These are phyloP conservation scores for Lasioglossum malachurum DNA, from an alignment of 2,888 invertebrate species.

Conservation along the genomic window DNA sequence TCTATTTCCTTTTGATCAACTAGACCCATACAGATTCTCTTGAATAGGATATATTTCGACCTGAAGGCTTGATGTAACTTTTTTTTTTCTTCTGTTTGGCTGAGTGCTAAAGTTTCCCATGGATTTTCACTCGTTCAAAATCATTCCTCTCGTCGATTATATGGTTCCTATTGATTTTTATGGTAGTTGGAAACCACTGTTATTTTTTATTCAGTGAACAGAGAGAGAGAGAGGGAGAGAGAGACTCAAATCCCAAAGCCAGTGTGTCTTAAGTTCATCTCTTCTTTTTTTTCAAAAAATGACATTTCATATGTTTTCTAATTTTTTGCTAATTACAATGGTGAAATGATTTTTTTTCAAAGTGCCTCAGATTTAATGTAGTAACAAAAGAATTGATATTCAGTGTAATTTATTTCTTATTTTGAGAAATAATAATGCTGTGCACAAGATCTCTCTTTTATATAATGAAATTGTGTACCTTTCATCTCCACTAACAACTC, in stretches of 20 bases:
- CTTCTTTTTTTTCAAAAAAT: background rate
- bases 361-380: background rate
- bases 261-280: background rate
- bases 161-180: background rate
- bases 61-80: constrained; percentile 4
- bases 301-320: background rate
- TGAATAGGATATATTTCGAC: background rate
- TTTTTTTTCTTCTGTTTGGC: background rate
- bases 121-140: background rate
- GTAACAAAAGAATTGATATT: background rate
- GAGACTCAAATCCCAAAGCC: background rate
- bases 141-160: background rate
- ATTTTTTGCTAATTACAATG: background rate
- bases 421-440: background rate
- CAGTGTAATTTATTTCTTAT: background rate
- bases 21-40: background rate
- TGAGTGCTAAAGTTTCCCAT: background rate
- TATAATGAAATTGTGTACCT: background rate
- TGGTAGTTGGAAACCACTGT: background rate
- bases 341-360: background rate
- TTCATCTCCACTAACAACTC: background rate
- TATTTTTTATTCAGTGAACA: background rate
- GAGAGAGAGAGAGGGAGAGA: too few relatives aligned
- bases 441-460: background rate
- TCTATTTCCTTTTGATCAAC: constrained; percentile 4